These are phyloP conservation scores for Tokudaia tokunoshimensis DNA, from an alignment of 2,797 vertebrate genomes.

Conservation along the genomic window DNA sequence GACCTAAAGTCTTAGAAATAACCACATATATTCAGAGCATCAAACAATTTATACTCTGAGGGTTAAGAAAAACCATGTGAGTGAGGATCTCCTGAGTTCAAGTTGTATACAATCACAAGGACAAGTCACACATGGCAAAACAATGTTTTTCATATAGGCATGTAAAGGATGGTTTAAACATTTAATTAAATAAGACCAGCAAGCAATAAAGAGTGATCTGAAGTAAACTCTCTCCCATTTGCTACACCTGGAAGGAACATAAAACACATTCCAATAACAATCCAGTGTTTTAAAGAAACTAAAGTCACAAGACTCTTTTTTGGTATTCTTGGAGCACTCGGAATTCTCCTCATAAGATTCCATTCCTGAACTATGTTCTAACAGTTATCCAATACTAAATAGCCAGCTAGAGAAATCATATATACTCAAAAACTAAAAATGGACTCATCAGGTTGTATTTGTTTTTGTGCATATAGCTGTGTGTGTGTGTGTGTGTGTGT, in stretches of 20 bases:
- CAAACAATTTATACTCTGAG: too few relatives aligned
- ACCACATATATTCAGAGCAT: neutral
- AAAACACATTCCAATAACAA: neutral
- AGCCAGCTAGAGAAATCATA: neutral
- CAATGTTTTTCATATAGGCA: neutral
- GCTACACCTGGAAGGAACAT: neutral
- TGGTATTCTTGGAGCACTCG: neutral
- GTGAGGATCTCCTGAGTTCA: neutral
- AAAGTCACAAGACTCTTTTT: neutral
- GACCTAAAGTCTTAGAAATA: neutral
- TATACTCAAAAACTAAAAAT: neutral
- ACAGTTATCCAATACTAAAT: neutral
- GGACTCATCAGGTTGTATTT: neutral
- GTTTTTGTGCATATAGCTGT: neutral
- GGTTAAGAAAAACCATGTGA: neutral
- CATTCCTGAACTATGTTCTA: neutral
- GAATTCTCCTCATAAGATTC: neutral
- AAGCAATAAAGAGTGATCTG: neutral
- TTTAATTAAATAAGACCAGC: neutral
- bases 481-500: neutral
- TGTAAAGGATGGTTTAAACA: neutral
- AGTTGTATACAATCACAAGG: too few relatives aligned
- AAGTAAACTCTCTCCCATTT: neutral
- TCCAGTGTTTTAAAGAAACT: neutral
- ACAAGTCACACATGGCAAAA: neutral